Percentiles rank a stretch among this genome's conserved stretches.
Evolutionary conservation across 2,113 vertebrate species (phyloP).

Genomic region (Protobothrops flavoviridis): DNA sequence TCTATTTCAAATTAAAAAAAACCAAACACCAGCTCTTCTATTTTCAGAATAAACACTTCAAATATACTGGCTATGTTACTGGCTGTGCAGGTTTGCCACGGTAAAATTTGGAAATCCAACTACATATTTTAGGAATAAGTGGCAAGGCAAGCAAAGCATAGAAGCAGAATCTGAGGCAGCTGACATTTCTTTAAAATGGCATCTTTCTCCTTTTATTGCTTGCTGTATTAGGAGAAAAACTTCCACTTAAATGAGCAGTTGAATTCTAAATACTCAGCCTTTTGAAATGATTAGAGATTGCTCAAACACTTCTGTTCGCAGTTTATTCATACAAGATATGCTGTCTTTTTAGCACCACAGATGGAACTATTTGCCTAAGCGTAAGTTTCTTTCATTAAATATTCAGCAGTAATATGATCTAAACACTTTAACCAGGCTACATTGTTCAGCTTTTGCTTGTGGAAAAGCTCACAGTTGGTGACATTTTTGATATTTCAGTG

Average conservation of each 20-base stretch:
- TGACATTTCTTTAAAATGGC: slow-evolving; percentile 47
- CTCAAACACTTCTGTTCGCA: slow-evolving; percentile 60
- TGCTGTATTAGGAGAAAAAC: slow-evolving; percentile 46
- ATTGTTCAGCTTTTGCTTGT: slow-evolving; percentile 47
- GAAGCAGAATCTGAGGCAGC: slow-evolving; percentile 48
- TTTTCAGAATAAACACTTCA: not conserved
- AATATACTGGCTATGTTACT: not conserved
- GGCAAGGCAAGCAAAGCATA: slow-evolving; percentile 48
- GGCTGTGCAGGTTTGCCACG: slow-evolving; percentile 31
- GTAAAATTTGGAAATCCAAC: slow-evolving; percentile 47
- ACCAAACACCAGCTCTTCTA: not conserved
- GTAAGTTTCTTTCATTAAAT: slow-evolving; percentile 67
- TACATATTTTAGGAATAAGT: slow-evolving; percentile 30
- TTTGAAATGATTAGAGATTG: slow-evolving; percentile 60
- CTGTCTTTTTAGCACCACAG: slow-evolving; percentile 50
- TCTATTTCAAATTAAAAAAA: not conserved
- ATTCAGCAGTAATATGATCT: slow-evolving; percentile 64
- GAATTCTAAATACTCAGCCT: slow-evolving; percentile 62
- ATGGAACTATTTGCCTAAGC: slow-evolving; percentile 61
- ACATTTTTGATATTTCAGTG: slow-evolving; percentile 48
- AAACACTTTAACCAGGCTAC: slow-evolving; percentile 59
- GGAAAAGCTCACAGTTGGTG: slow-evolving; percentile 46
- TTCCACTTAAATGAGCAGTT: slow-evolving; percentile 64
- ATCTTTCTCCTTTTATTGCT: slow-evolving; percentile 48
- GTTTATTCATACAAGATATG: slow-evolving; percentile 64